These are phyloP conservation scores for Myotis myotis DNA, from an alignment of 2,797 vertebrate genomes.

Conservation along the genomic window DNA sequence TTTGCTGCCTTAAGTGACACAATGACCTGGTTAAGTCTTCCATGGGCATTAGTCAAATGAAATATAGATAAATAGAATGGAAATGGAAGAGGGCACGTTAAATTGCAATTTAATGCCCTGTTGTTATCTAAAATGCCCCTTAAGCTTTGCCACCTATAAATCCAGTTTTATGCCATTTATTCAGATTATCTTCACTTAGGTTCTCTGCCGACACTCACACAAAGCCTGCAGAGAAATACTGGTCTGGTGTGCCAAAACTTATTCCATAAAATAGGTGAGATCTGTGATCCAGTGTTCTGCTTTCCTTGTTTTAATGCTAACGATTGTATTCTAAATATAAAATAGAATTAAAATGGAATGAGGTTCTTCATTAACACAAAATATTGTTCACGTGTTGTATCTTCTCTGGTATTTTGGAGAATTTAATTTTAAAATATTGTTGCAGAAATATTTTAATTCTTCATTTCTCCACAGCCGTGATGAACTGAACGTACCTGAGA, in stretches of 20 bases:
- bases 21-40: conserved; percentile 12
- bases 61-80: background rate
- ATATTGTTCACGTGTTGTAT: background rate
- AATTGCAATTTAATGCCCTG: background rate
- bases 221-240: background rate
- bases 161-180: conserved; percentile 27
- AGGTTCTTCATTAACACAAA: background rate
- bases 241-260: background rate
- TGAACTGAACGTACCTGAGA: conserved; percentile 31
- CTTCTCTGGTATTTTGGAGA: background rate
- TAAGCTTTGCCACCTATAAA: background rate
- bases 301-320: background rate
- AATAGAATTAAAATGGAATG: conserved; percentile 46
- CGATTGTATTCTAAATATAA: background rate
- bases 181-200: background rate
- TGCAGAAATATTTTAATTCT: conserved; percentile 47
- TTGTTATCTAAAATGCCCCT: background rate
- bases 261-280: background rate
- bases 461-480: background rate
- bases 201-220: background rate
- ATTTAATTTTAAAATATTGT: background rate
- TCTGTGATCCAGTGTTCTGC: background rate
- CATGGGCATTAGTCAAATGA: background rate
- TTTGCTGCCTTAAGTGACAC: background rate
- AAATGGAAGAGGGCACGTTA: background rate